Conservation (phyloP, 2,113 vertebrate species). For the Lethenteron reissneri region DNA sequence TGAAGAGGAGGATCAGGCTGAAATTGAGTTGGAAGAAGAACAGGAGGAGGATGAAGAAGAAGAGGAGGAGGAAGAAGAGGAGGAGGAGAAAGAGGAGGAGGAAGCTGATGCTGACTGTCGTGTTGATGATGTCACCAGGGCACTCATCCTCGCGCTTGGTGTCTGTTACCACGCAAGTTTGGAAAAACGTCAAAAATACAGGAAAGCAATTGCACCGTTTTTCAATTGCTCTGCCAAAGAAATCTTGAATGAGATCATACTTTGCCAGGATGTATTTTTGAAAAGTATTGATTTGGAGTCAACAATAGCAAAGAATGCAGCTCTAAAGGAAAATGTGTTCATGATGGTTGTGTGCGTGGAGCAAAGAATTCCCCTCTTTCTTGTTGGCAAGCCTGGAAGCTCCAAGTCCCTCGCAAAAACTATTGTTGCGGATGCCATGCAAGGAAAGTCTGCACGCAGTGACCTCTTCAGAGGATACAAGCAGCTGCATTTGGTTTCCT, state of each 20-base stretch:
- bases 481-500: slow-evolving; percentile 36
- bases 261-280: slow-evolving; percentile 27
- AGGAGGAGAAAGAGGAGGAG: background rate
- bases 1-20: slow-evolving; percentile 1
- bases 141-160: slow-evolving; percentile 28
- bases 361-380: slow-evolving; percentile 33
- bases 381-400: slow-evolving; percentile 40
- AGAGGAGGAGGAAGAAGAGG: background rate
- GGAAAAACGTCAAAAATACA: slow-evolving; percentile 39
- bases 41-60: background rate
- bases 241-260: slow-evolving; percentile 21
- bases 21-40: background rate
- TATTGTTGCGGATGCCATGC: slow-evolving; percentile 32
- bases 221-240: background rate
- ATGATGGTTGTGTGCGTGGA: slow-evolving; percentile 39
- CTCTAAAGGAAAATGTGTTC: slow-evolving; percentile 41
- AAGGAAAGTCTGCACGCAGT: slow-evolving; percentile 23
- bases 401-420: slow-evolving; percentile 44
- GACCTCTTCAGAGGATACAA: slow-evolving; percentile 26
- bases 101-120: background rate
- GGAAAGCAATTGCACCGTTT: slow-evolving; percentile 26
- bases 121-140: slow-evolving; percentile 15
- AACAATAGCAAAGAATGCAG: slow-evolving; percentile 28
- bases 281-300: slow-evolving; percentile 21
- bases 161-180: slow-evolving; percentile 41